Conservation (phyloP, 2,888 invertebrate species). For the Leptinotarsa haldemani region DNA sequence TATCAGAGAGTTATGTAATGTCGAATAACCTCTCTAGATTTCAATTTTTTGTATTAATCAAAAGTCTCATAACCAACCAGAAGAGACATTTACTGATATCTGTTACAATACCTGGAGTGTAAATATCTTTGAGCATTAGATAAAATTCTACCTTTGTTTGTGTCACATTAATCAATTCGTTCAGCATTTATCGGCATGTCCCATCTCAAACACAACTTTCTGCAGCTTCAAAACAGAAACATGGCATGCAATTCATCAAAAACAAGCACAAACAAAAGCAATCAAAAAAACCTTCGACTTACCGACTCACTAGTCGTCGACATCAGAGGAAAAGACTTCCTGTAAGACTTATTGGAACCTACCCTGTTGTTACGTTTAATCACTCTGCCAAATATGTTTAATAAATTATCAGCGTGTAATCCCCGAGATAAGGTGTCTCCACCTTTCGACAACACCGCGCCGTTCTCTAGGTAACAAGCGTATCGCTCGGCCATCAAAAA, state of each 20-base stretch:
- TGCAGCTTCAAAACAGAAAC: not conserved
- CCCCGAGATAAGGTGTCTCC: constrained; percentile 26
- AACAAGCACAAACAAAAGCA: not conserved
- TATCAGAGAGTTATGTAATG: too few relatives aligned
- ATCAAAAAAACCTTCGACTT: constrained; percentile 36
- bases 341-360: constrained; percentile 44
- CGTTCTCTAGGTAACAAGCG: constrained; percentile 48
- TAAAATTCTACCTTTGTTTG: not conserved
- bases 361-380: constrained; percentile 35
- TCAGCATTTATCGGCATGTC: not conserved
- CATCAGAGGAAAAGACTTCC: constrained; percentile 52
- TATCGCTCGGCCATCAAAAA: constrained; percentile 57
- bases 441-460: constrained; percentile 25
- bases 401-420: constrained; percentile 31
- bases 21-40: too few relatives aligned
- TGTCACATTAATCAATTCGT: not conserved
- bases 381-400: constrained; percentile 29
- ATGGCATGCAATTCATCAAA: constrained; percentile 1
- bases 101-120: too few relatives aligned
- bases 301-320: constrained; percentile 44
- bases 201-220: not conserved
- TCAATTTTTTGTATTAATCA: too few relatives aligned
- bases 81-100: too few relatives aligned
- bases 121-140: too few relatives aligned
- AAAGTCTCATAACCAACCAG: too few relatives aligned